A percentile compares a stretch with the other conserved stretches of the same genome.
These are phyloP conservation scores for Nothoprocta perdicaria DNA, from an alignment of 2,113 vertebrate species.

Conservation along the genomic window DNA sequence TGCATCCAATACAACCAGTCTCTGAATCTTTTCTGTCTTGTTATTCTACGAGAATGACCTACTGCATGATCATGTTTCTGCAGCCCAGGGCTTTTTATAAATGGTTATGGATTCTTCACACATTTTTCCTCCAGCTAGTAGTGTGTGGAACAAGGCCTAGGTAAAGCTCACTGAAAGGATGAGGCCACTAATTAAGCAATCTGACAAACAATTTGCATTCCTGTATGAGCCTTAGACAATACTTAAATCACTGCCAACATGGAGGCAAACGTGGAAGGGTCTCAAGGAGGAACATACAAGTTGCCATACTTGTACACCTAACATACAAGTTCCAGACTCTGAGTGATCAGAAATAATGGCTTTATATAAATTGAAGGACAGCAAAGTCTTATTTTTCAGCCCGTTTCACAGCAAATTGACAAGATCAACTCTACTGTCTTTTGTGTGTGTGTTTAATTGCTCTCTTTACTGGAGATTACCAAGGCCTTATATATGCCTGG, in stretches of 20 bases:
- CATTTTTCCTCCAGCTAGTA: neutral
- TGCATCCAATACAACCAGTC: neutral
- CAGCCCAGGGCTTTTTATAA: neutral
- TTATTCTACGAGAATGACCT: neutral
- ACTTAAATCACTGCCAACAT: neutral
- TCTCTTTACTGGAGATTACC: neutral
- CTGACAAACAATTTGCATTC: neutral
- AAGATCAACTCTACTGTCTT: neutral
- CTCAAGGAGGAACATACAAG: neutral
- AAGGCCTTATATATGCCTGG: neutral
- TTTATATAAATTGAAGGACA: neutral
- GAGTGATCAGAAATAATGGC: neutral
- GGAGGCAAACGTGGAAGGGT: neutral
- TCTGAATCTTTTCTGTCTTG: neutral
- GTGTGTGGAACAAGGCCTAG: neutral
- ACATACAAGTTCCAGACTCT: neutral
- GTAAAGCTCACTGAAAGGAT: neutral
- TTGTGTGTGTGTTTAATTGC: neutral
- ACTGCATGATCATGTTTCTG: neutral
- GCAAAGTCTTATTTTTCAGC: neutral
- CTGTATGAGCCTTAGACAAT: neutral
- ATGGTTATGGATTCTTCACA: neutral
- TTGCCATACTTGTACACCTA: neutral
- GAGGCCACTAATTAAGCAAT: neutral
- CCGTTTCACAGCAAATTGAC: neutral